These are phyloP conservation scores for Enteromius paludinosus DNA, from an alignment of 2,797 vertebrate genomes.

Conservation along the genomic window DNA sequence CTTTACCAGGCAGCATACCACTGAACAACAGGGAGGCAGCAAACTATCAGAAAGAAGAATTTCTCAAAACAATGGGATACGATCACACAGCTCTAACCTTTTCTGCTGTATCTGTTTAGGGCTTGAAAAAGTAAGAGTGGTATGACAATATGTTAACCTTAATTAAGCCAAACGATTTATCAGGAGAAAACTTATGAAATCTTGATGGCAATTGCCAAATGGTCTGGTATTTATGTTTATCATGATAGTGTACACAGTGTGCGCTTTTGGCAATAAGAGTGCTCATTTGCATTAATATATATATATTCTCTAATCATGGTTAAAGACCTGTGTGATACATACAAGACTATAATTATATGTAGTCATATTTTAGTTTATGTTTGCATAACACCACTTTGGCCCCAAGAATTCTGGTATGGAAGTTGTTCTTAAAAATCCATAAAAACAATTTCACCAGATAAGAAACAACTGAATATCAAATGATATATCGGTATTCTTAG, in stretches of 20 bases:
- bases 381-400: background rate
- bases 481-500: too few species aligned
- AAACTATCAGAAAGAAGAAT: background rate
- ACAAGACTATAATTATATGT: background rate
- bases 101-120: background rate
- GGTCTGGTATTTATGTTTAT: background rate
- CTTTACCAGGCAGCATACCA: background rate
- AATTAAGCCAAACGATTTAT: background rate
- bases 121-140: background rate
- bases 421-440: background rate
- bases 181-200: background rate
- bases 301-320: background rate
- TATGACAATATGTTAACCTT: background rate
- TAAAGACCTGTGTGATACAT: background rate
- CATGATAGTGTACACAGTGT: too few species aligned
- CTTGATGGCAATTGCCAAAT: background rate
- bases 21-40: conserved; percentile 33
- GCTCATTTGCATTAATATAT: background rate
- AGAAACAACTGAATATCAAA: too few species aligned
- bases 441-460: background rate
- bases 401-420: background rate
- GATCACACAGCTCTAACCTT: background rate
- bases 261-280: background rate
- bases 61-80: background rate
- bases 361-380: background rate